Evolutionary conservation across 2,888 invertebrate species (phyloP), one percentile per base, ranked within the genome.

Genomic region (Drosophila seclusa): DNA sequence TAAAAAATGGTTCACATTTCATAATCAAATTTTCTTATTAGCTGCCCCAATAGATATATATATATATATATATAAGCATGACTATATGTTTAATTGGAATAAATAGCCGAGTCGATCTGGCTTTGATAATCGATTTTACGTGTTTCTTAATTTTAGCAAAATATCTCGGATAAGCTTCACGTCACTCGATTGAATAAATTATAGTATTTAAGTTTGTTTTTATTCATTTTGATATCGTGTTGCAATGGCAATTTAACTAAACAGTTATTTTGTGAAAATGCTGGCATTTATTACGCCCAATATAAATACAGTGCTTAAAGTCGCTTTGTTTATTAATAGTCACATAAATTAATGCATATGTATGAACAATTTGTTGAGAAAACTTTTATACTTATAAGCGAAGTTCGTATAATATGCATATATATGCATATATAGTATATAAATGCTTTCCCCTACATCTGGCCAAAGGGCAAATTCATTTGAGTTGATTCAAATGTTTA

Each of bases 171-270:
- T 16, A 7, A 45, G 45, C 8, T 24, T 16, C 45, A 24, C 16
- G 21, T 45, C 24, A 24, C 24, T 24, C 18, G 49, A 31, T 31
- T 24, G n/a, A 5, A 21, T 1, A 21, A 45, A 61, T 36, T 50
- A 50, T 50, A 31, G n/a, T 16, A 29, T 24, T 36, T 24, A 18
- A 29, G 61, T 27, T 18, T 29, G 61, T n/a, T 18, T 29, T 31
- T 36, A 13, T 24, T 21, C 45, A 24, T 24, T 63, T 63, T 49
- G 49, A 63, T 64, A 63, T 64, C 64, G 38, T 63, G 38, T 32
- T 32, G 64, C 38, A 63, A 32, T 49, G 31, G 38, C 63, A 63
- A 38, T 38, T 49, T n/a, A 29, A 38, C 13, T 63, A 6, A 48
- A n/a, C 6, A 18, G 45, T 42, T 32, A 58, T 13, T 45, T 34